Evolutionary conservation across 2,888 invertebrate genomes (phyloP).

Genomic region (Lissonota sp.): DNA sequence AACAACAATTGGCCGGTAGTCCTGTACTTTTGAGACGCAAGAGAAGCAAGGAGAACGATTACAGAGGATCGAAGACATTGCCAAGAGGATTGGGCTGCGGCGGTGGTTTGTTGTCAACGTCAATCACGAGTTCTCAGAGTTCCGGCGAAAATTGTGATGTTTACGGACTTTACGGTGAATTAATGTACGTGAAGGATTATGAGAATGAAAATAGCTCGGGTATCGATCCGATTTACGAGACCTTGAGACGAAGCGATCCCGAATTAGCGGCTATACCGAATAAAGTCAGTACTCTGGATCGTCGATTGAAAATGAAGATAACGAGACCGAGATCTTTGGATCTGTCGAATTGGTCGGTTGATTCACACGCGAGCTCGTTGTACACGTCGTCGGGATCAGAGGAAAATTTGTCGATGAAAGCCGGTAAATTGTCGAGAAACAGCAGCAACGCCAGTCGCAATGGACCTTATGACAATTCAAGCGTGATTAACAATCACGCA

Average conservation of each 20-base stretch:
- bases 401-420: conserved; percentile 90
- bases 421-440: conserved; percentile 89
- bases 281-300: conserved; percentile 92
- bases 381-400: conserved; percentile 95
- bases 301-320: conserved; percentile 92
- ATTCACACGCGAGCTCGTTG: conserved; percentile 92
- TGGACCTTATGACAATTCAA: conserved; percentile 82
- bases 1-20: conserved; percentile 87
- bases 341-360: conserved; percentile 94
- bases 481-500: conserved; percentile 65
- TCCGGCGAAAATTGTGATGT: conserved; percentile 91
- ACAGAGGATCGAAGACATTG: conserved; percentile 91
- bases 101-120: conserved; percentile 85
- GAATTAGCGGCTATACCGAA: conserved; percentile 93
- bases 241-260: conserved; percentile 92
- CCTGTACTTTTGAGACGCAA: conserved; percentile 87
- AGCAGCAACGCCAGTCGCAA: conserved; percentile 91
- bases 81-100: conserved; percentile 90
- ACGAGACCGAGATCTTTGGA: conserved; percentile 93
- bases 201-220: conserved; percentile 91
- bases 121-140: conserved; percentile 86
- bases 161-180: conserved; percentile 94
- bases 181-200: conserved; percentile 95
- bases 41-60: conserved; percentile 86
- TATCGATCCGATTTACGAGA: conserved; percentile 90